Evolutionary conservation across 1,140 invertebrate species (phyloP).

Genomic region (Dufourea novaeangliae): DNA sequence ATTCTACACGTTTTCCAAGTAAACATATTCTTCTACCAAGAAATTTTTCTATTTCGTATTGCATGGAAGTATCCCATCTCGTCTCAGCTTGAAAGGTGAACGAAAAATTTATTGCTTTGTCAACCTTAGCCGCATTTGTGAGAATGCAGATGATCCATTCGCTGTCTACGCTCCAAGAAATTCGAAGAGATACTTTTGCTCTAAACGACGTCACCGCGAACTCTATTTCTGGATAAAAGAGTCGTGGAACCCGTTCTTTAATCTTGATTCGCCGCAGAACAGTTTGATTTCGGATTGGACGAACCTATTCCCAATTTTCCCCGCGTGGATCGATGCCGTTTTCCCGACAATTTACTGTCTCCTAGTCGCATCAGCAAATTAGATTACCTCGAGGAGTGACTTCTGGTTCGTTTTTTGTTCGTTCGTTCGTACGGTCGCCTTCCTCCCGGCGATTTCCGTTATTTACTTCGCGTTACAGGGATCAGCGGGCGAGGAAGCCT

Average conservation of each 20-base stretch:
- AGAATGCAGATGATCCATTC: no score
- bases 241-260: neutral
- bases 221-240: neutral
- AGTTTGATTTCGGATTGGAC: conserved; percentile 32
- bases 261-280: conserved; percentile 26
- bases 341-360: conserved; percentile 11
- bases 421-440: neutral
- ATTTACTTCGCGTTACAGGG: neutral
- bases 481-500: neutral
- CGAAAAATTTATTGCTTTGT: no score
- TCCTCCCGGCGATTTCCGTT: neutral
- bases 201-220: neutral
- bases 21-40: no score
- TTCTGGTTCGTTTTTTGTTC: neutral
- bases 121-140: no score
- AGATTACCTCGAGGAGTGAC: conserved; percentile 20
- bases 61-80: no score
- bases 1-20: no score
- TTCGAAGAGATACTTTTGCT: conserved; percentile 23
- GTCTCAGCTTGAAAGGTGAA: no score
- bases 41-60: no score
- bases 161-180: conserved; percentile 15
- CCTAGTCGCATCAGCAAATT: conserved; percentile 43
- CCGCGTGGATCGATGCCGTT: conserved; percentile 18
- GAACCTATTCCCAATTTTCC: conserved; percentile 35